Evolutionary conservation across 2,888 invertebrate species (phyloP).

Genomic region (Drosophila basisetae): DNA sequence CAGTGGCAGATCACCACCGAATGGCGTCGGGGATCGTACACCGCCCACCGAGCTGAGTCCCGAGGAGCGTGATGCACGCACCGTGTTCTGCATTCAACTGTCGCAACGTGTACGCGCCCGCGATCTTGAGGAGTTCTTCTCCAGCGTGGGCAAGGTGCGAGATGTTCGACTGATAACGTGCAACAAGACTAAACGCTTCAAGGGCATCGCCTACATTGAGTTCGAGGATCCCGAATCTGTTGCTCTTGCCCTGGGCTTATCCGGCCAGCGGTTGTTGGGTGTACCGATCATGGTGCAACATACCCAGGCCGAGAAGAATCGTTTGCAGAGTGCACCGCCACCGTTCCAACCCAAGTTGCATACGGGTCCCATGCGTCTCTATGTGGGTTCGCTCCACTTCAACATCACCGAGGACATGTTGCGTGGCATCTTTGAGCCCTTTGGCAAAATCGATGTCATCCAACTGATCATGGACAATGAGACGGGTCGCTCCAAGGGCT

Average conservation of each 20-base stretch:
- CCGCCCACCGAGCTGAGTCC: conserved; percentile 93
- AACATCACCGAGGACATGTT: conserved; percentile 99
- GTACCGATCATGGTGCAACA: conserved; percentile 99
- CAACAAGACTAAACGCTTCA: conserved; percentile 98
- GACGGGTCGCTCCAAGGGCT: conserved; percentile 97
- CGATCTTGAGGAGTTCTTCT: conserved; percentile 99
- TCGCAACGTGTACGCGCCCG: conserved; percentile 96
- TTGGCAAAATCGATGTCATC: conserved; percentile 98
- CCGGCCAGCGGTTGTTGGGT: conserved; percentile 97
- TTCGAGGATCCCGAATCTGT: conserved; percentile 99
- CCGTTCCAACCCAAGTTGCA: conserved; percentile 94
- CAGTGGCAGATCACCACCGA: conserved; percentile 81
- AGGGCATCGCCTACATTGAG: conserved; percentile 99
- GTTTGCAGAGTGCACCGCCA: conserved; percentile 94
- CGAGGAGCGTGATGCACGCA: conserved; percentile 99
- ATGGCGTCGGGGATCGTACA: conserved; percentile 87
- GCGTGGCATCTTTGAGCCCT: conserved; percentile 98
- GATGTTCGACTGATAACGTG: conserved; percentile 99
- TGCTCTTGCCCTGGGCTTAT: conserved; percentile 96
- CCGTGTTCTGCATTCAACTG: conserved; percentile 99
- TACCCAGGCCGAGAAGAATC: conserved; percentile 97
- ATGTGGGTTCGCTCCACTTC: conserved; percentile 98
- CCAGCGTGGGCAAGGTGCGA: conserved; percentile 98
- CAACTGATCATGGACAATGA: conserved; percentile 98
- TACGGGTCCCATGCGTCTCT: conserved; percentile 97